Evolutionary conservation across 2,113 vertebrate species (phyloP).

Genomic region (Galbula dea): DNA sequence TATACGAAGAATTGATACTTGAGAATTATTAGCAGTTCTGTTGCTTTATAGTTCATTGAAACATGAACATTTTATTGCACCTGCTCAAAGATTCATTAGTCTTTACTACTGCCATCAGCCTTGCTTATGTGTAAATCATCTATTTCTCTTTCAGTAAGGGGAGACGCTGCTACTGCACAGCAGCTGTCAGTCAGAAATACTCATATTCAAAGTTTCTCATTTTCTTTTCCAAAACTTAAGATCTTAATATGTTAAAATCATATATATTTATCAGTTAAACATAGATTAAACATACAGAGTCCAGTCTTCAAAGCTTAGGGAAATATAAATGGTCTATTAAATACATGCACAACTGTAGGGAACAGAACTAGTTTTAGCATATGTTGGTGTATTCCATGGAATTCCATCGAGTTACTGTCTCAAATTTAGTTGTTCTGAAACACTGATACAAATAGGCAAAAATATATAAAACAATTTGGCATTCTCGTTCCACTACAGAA

Average conservation of each 20-base stretch:
- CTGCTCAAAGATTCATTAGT: neutral
- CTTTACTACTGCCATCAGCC: neutral
- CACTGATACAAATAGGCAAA: neutral
- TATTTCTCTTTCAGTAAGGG: neutral
- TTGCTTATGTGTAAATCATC: neutral
- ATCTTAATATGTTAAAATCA: neutral
- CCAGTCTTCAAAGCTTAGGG: neutral
- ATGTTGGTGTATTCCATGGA: neutral
- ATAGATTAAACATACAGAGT: neutral
- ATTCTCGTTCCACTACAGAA: neutral
- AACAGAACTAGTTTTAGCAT: neutral
- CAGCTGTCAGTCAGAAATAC: neutral
- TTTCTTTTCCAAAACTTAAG: neutral
- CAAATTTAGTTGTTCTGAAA: neutral
- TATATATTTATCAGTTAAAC: neutral
- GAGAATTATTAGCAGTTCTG: neutral
- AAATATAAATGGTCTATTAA: neutral
- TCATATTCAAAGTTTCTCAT: neutral
- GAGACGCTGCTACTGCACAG: neutral
- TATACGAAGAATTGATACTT: neutral
- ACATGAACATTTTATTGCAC: neutral
- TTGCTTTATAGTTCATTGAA: neutral
- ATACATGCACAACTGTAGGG: neutral
- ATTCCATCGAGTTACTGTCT: neutral
- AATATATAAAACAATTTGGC: neutral